A percentile compares a stretch with the other conserved stretches of the same genome.
phyloP scores from a whole-genome alignment of 2,888 invertebrate genomes.

The Nephrotoma flavescens region DNA sequence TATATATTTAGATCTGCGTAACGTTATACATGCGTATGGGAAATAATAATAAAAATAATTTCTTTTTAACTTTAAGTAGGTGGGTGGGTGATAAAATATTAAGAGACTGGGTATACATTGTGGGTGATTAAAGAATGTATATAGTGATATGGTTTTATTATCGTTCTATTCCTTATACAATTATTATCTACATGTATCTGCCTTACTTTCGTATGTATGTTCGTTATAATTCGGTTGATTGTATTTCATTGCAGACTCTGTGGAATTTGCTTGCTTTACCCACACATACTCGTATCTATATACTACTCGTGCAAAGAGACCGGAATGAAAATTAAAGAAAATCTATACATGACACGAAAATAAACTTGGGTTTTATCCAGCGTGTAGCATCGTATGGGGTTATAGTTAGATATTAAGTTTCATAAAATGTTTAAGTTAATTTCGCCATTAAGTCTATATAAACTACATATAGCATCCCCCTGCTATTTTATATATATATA shows the following conservation, averaged over 20 bases:
- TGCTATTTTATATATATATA: not conserved
- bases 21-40: not conserved
- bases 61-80: not conserved
- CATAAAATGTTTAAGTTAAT: not conserved
- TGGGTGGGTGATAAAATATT: not conserved
- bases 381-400: not conserved
- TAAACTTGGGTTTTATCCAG: not conserved
- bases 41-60: not conserved
- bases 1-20: not conserved
- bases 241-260: not conserved
- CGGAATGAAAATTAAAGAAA: not conserved
- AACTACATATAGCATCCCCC: not conserved
- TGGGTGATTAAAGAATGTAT: not conserved
- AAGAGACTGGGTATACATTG: not conserved
- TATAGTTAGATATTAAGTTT: not conserved
- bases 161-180: not conserved
- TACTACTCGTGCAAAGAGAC: not conserved
- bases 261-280: not conserved
- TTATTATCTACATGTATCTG: not conserved
- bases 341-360: not conserved
- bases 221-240: not conserved
- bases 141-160: not conserved
- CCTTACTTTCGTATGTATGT: not conserved
- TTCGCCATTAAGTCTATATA: not conserved
- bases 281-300: not conserved